Evolutionary conservation across 2,888 invertebrate genomes (phyloP).

Genomic region (Tethea ocularis): DNA sequence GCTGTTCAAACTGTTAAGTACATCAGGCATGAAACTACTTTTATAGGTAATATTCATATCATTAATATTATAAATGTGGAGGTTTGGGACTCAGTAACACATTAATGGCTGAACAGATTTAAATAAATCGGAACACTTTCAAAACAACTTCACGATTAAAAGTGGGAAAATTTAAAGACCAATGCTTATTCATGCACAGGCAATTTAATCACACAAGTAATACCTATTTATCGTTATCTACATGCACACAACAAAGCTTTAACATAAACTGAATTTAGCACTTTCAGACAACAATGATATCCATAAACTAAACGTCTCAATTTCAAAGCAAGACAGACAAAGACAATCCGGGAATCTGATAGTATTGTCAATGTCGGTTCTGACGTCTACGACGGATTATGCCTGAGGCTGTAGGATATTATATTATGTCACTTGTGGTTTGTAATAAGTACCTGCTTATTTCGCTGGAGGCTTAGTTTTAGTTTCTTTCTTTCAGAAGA

Average conservation of each 20-base stretch:
- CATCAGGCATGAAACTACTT: too few relatives aligned
- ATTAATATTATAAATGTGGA: too few relatives aligned
- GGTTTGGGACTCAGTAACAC: too few relatives aligned
- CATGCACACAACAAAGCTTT: neutral
- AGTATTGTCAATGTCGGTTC: constrained; percentile 15
- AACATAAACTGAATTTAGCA: neutral
- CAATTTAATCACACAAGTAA: too few relatives aligned
- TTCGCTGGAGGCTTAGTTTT: neutral
- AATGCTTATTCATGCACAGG: too few relatives aligned
- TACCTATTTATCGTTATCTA: too few relatives aligned
- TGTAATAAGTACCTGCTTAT: neutral
- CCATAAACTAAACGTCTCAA: constrained; percentile 11
- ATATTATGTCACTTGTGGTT: constrained; percentile 2
- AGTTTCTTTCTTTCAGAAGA: neutral
- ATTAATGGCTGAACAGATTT: too few relatives aligned
- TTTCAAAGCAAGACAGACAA: constrained; percentile 17
- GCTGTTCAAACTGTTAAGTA: too few relatives aligned
- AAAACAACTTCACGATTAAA: too few relatives aligned
- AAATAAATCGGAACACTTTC: too few relatives aligned
- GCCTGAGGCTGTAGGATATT: neutral
- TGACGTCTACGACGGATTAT: constrained; percentile 14
- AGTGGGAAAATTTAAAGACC: too few relatives aligned
- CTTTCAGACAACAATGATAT: constrained; percentile 5
- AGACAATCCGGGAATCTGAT: constrained; percentile 20
- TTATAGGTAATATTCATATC: too few relatives aligned